A percentile compares a stretch with the other conserved stretches of the same genome.
Evolutionary conservation across 2,113 vertebrate species (phyloP).

Genomic region (Calcarius ornatus): DNA sequence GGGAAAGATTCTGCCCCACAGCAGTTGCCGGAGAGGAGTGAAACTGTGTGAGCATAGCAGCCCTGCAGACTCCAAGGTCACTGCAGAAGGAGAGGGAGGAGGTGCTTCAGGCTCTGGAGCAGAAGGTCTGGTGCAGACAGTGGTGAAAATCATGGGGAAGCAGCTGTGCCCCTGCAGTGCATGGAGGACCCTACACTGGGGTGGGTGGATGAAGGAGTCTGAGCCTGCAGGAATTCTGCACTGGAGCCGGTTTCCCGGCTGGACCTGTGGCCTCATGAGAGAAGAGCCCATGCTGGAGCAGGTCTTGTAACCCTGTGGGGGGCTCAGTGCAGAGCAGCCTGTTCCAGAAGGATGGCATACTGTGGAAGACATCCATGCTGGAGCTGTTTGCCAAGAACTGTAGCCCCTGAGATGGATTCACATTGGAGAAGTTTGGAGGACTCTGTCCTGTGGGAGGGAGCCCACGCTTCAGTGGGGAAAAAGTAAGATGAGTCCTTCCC

Average conservation of each 20-base stretch:
- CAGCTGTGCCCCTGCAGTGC: neutral
- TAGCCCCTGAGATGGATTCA: too few relatives aligned
- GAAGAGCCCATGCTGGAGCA: neutral
- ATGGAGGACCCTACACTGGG: neutral
- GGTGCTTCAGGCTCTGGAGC: neutral
- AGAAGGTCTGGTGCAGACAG: accelerated
- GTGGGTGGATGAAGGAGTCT: neutral
- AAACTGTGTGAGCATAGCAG: neutral
- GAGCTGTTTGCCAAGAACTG: neutral
- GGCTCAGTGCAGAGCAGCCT: neutral
- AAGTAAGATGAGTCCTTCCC: neutral
- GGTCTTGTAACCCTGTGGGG: neutral
- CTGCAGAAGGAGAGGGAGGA: neutral
- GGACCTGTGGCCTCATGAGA: neutral
- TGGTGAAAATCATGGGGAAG: neutral
- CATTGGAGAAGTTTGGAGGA: neutral
- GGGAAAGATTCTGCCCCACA: neutral
- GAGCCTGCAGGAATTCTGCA: neutral
- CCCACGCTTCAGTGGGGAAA: neutral
- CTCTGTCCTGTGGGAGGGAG: neutral
- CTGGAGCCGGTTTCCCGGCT: neutral
- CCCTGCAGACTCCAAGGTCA: neutral
- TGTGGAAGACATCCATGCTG: neutral
- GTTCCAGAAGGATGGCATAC: neutral
- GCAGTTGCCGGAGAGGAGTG: neutral